Percentiles rank a stretch among this genome's conserved stretches.
These are phyloP conservation scores for Malacosoma neustria DNA, from an alignment of 2,888 invertebrate species.

Conservation along the genomic window DNA sequence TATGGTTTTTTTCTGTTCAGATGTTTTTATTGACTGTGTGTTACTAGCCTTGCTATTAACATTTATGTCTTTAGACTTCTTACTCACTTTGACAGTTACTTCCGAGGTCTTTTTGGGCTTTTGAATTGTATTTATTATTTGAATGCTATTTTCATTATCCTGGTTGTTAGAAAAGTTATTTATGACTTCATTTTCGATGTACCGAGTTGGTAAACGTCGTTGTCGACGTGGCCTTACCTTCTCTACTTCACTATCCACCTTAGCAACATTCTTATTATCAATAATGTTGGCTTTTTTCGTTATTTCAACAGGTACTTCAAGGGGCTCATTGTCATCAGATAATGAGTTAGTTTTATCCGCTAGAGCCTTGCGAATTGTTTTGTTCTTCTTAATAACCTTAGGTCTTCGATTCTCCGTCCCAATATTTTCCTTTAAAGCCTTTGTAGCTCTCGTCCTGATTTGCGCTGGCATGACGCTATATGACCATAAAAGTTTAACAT, in stretches of 20 bases:
- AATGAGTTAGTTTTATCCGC: constrained; percentile 61
- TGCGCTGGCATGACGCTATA: constrained; percentile 50
- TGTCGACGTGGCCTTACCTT: constrained; percentile 32
- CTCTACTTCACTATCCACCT: constrained; percentile 7
- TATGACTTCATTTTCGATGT: constrained; percentile 29
- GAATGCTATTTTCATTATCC: constrained; percentile 5
- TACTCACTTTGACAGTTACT: not conserved
- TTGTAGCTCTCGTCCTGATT: constrained; percentile 36
- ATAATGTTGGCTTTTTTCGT: constrained; percentile 12
- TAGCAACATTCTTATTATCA: constrained; percentile 7
- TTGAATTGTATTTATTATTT: not conserved
- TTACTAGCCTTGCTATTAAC: too few relatives aligned
- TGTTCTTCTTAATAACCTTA: constrained; percentile 19
- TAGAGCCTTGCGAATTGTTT: constrained; percentile 37
- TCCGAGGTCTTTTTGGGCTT: not conserved
- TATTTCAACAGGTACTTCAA: constrained; percentile 18
- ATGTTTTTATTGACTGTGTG: too few relatives aligned
- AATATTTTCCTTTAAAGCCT: constrained; percentile 46
- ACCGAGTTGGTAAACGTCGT: constrained; percentile 39
- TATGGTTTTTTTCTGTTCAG: too few relatives aligned
- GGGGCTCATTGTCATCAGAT: constrained; percentile 47
- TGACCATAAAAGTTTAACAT: constrained; percentile 11
- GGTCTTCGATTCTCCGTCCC: constrained; percentile 25
- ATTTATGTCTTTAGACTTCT: too few relatives aligned
- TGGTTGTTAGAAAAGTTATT: constrained; percentile 28